Evolutionary conservation across 1,140 invertebrate species (phyloP).

Genomic region (Cepaea nemoralis): DNA sequence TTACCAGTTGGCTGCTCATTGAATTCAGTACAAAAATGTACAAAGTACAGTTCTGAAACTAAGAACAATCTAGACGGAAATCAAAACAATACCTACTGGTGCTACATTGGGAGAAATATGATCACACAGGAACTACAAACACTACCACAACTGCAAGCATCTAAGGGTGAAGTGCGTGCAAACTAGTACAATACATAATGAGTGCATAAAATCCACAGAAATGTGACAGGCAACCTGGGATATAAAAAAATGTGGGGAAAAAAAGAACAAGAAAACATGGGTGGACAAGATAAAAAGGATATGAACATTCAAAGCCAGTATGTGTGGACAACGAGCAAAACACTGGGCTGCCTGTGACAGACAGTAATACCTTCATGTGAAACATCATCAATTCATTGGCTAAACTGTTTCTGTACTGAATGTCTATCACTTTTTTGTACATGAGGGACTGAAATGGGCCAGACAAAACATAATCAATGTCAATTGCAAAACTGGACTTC

Average conservation of each 20-base stretch:
- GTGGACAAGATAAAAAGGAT: not conserved
- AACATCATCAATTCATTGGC: constrained; percentile 88
- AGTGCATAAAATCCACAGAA: not conserved
- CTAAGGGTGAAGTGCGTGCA: not conserved
- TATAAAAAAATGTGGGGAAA: not conserved
- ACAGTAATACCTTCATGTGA: constrained; percentile 80
- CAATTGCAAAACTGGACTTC: too few species aligned
- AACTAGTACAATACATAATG: not conserved
- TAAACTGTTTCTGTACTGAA: constrained; percentile 82
- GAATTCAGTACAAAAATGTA: too few species aligned
- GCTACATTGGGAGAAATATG: too few species aligned
- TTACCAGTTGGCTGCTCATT: too few species aligned
- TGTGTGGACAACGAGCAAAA: not conserved
- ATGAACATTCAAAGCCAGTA: not conserved
- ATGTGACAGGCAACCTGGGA: not conserved
- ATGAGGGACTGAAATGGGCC: constrained; percentile 76
- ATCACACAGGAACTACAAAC: not conserved
- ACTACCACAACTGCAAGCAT: not conserved
- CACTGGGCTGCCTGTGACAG: not conserved
- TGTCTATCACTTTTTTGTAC: constrained; percentile 84
- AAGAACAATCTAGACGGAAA: not conserved
- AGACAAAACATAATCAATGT: not conserved
- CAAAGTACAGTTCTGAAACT: too few species aligned
- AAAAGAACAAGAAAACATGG: not conserved
- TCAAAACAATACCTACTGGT: not conserved